Evolutionary conservation across 2,113 vertebrate species (phyloP).

Genomic region (Phyllopteryx taeniolatus): DNA sequence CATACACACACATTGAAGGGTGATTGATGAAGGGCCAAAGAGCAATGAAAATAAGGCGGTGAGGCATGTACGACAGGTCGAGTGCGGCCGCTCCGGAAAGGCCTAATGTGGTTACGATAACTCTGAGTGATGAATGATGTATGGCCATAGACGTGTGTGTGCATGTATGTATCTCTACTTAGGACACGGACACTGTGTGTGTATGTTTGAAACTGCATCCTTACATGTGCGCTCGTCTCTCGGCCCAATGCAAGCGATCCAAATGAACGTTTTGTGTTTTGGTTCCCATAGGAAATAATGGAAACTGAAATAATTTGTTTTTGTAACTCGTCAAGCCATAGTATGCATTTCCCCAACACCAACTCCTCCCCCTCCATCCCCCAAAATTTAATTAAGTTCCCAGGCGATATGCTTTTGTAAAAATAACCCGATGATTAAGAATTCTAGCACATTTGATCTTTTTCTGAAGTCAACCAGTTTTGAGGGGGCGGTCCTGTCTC

Average conservation of each 20-base stretch:
- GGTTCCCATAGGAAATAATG: too few species aligned
- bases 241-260: neutral
- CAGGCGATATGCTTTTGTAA: too few species aligned
- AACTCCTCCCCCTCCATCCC: too few species aligned
- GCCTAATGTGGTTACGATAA: conserved; percentile 38
- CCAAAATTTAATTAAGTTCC: too few species aligned
- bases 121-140: conserved; percentile 40
- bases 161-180: neutral
- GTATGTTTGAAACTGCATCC: neutral
- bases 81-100: conserved; percentile 35
- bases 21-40: conserved; percentile 61
- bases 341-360: too few species aligned
- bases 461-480: too few species aligned
- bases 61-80: conserved; percentile 55
- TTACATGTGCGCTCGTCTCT: neutral
- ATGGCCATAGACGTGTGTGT: conserved; percentile 18
- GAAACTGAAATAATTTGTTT: too few species aligned
- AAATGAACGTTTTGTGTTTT: too few species aligned
- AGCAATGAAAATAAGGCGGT: conserved; percentile 66
- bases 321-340: too few species aligned
- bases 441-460: too few species aligned
- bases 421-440: too few species aligned
- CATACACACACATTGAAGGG: conserved; percentile 1
- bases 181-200: neutral
- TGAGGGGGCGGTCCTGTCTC: too few species aligned